phyloP scores from a whole-genome alignment of 2,113 vertebrate species.

The Nesospiza acunhae region DNA sequence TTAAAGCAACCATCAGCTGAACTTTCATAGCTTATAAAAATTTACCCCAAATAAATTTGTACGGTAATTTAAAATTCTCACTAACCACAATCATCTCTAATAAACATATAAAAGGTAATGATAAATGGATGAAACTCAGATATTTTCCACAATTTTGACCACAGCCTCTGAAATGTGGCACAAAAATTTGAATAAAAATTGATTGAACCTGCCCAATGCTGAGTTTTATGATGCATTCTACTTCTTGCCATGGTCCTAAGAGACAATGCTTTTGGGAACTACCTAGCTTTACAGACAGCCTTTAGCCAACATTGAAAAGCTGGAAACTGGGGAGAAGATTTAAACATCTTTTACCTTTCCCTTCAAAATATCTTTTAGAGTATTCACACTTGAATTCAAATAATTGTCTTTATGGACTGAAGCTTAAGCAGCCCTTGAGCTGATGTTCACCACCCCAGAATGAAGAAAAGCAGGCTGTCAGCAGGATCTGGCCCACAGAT shows the following conservation, averaged over 20 bases:
- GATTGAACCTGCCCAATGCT: neutral
- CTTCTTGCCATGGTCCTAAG: neutral
- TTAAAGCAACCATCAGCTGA: neutral
- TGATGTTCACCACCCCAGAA: neutral
- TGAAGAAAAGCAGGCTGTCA: neutral
- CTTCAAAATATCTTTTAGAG: neutral
- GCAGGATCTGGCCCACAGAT: neutral
- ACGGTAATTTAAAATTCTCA: neutral
- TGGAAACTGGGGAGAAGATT: neutral
- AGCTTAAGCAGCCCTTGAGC: neutral
- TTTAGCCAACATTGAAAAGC: neutral
- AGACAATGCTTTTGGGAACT: neutral
- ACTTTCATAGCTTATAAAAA: neutral
- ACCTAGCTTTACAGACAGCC: neutral
- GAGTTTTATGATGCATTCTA: neutral
- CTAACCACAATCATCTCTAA: neutral
- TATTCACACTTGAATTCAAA: neutral
- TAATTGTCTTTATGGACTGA: neutral
- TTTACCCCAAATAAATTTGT: neutral
- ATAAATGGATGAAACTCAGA: neutral
- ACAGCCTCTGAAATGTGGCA: neutral
- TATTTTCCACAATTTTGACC: neutral
- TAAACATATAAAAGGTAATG: neutral
- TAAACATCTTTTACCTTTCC: neutral
- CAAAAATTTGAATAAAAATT: neutral